Conservation (phyloP, 2,797 vertebrate species). For the Tachyglossus aculeatus region DNA sequence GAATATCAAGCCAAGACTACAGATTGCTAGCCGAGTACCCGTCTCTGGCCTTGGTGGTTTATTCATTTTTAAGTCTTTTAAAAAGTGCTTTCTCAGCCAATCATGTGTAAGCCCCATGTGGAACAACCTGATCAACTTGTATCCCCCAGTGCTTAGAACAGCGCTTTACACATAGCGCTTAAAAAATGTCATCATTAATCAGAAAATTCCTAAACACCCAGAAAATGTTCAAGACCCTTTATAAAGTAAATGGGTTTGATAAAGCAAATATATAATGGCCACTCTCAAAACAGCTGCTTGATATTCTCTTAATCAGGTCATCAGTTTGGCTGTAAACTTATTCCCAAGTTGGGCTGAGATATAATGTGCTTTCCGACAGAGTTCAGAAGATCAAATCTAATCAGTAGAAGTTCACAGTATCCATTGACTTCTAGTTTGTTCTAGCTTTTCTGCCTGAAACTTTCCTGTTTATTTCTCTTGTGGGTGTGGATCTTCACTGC, state of each 20-base stretch:
- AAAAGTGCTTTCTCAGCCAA: no score
- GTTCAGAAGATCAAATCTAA: slow-evolving; percentile 54
- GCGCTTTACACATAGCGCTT: no score
- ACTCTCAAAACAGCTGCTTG: slow-evolving; percentile 2
- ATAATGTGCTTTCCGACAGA: slow-evolving; percentile 43
- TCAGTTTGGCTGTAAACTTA: slow-evolving; percentile 36
- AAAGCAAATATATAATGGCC: neutral
- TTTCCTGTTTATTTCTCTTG: slow-evolving; percentile 23
- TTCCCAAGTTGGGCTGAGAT: slow-evolving; percentile 32
- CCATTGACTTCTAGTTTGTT: slow-evolving; percentile 43
- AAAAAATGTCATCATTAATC: neutral
- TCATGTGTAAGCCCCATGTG: no score
- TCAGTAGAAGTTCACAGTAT: slow-evolving; percentile 35
- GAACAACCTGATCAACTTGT: no score
- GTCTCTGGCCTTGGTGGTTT: no score
- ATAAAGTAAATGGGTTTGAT: neutral
- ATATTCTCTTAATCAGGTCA: slow-evolving; percentile 22
- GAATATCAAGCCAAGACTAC: no score
- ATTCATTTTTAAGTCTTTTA: no score
- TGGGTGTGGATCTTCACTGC: slow-evolving; percentile 4
- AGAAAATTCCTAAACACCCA: neutral
- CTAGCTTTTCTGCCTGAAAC: slow-evolving; percentile 39
- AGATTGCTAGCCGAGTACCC: no score
- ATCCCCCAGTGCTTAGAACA: no score
- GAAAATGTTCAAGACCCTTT: neutral